These are phyloP conservation scores for Ormyrus rosae DNA, from an alignment of 2,888 invertebrate species.

Conservation along the genomic window DNA sequence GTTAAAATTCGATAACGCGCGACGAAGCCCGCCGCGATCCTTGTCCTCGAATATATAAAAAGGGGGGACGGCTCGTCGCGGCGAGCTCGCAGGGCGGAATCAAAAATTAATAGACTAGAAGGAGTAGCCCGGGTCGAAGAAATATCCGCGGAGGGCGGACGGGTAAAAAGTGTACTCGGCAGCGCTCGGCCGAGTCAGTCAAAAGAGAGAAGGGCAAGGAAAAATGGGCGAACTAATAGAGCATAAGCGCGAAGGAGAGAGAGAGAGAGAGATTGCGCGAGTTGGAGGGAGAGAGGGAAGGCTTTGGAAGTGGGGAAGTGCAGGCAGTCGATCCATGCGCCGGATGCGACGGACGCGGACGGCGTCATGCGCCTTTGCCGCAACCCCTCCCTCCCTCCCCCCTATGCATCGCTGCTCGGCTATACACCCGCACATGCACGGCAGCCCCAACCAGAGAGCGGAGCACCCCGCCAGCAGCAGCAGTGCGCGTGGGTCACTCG, in stretches of 20 bases:
- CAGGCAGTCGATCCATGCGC: slow-evolving; percentile 71
- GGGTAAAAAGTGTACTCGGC: not conserved
- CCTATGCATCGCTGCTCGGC: not conserved
- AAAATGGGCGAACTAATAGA: slow-evolving; percentile 27
- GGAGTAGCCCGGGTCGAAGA: not conserved
- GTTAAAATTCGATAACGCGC: too few relatives aligned
- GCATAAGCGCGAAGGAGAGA: slow-evolving; percentile 24
- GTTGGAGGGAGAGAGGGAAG: slow-evolving; percentile 2
- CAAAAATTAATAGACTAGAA: not conserved
- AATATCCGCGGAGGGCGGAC: not conserved
- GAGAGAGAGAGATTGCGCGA: not conserved
- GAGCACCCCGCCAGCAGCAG: slow-evolving; percentile 39
- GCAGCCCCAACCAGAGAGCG: slow-evolving; percentile 41
- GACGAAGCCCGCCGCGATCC: too few relatives aligned
- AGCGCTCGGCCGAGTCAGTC: not conserved
- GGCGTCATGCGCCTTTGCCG: slow-evolving; percentile 68
- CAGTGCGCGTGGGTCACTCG: slow-evolving; percentile 18
- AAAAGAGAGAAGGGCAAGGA: not conserved
- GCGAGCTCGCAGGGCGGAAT: not conserved
- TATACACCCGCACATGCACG: slow-evolving; percentile 13
- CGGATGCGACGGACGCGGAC: slow-evolving; percentile 62
- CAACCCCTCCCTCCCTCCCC: slow-evolving; percentile 62
- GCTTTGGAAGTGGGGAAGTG: slow-evolving; percentile 6
- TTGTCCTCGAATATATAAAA: not conserved
- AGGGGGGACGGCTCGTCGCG: not conserved